phyloP scores from a whole-genome alignment of 2,797 vertebrate genomes.

The Urocyon cinereoargenteus region DNA sequence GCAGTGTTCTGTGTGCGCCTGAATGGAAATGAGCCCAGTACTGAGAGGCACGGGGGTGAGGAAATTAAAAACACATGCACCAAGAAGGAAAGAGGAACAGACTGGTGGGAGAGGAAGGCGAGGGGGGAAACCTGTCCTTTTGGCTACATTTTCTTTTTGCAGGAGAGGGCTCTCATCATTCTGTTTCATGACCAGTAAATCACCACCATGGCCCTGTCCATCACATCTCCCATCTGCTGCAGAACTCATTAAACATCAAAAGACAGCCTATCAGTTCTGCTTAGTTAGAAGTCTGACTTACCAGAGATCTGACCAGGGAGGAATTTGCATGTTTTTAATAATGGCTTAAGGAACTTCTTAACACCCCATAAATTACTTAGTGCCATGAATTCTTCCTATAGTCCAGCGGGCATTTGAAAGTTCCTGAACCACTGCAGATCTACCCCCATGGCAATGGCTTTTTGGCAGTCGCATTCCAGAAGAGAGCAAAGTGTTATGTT shows the following conservation, averaged over 20 bases:
- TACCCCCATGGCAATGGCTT: constrained; percentile 67
- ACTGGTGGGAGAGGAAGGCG: constrained; percentile 60
- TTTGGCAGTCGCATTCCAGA: constrained; percentile 64
- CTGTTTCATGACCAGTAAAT: constrained; percentile 89
- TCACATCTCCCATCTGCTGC: constrained; percentile 90
- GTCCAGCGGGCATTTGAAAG: constrained; percentile 80
- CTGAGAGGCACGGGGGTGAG: constrained; percentile 87
- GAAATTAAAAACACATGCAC: constrained; percentile 94
- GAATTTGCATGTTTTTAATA: constrained; percentile 91
- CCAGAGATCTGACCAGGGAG: constrained; percentile 87
- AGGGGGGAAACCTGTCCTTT: constrained; percentile 80
- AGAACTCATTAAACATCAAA: constrained; percentile 92
- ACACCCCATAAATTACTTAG: constrained; percentile 92
- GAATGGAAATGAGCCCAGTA: constrained; percentile 89
- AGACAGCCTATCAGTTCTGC: constrained; percentile 90
- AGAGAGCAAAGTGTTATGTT: constrained; percentile 25
- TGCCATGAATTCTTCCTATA: constrained; percentile 89
- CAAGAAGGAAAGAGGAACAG: constrained; percentile 78
- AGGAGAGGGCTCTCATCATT: constrained; percentile 86
- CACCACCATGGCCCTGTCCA: constrained; percentile 86
- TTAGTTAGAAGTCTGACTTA: constrained; percentile 91
- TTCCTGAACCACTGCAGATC: constrained; percentile 63
- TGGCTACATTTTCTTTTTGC: constrained; percentile 87
- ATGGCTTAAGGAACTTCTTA: constrained; percentile 92
- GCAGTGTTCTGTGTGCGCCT: constrained; percentile 89